Evolutionary conservation across 1,140 invertebrate genomes (phyloP).

Genomic region (Drosophila subobscura): DNA sequence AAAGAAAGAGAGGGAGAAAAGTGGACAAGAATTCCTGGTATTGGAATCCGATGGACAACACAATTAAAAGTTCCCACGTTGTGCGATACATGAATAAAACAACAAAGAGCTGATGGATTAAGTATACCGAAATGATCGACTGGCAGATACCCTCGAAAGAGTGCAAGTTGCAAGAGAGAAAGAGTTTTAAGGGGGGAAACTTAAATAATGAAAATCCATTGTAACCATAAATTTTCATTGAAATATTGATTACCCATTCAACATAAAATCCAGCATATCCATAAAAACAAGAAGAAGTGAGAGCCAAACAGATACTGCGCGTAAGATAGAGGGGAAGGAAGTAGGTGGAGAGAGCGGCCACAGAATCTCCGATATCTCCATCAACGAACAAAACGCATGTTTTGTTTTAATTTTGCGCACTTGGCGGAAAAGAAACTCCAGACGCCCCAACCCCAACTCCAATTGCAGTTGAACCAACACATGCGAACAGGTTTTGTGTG

Average conservation of each 20-base stretch:
- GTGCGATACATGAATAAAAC: slow-evolving; percentile 69
- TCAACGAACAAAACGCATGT: slow-evolving; percentile 72
- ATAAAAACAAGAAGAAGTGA: slow-evolving; percentile 15
- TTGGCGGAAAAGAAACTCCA: slow-evolving; percentile 45
- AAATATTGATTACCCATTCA: slow-evolving; percentile 23
- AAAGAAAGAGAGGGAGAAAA: slow-evolving; percentile 3
- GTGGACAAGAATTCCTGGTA: slow-evolving; percentile 58
- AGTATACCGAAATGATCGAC: neutral
- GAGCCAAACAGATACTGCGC: neutral
- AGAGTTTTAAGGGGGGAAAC: too few relatives aligned
- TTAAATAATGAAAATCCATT: neutral
- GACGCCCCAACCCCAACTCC: slow-evolving; percentile 8
- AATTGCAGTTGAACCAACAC: neutral
- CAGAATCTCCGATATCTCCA: slow-evolving; percentile 56
- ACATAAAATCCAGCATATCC: slow-evolving; percentile 15
- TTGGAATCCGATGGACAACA: slow-evolving; percentile 53
- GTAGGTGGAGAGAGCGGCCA: neutral
- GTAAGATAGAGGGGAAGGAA: too few relatives aligned
- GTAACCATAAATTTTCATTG: neutral
- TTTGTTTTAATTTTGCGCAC: slow-evolving; percentile 75
- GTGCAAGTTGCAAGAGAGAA: too few relatives aligned
- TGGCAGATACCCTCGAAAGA: neutral
- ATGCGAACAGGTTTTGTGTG: slow-evolving; percentile 55
- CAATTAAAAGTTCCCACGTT: slow-evolving; percentile 80
- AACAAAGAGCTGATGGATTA: slow-evolving; percentile 26